These are phyloP conservation scores for Pachycephala philippinensis DNA, from an alignment of 2,113 vertebrate genomes.

Conservation along the genomic window DNA sequence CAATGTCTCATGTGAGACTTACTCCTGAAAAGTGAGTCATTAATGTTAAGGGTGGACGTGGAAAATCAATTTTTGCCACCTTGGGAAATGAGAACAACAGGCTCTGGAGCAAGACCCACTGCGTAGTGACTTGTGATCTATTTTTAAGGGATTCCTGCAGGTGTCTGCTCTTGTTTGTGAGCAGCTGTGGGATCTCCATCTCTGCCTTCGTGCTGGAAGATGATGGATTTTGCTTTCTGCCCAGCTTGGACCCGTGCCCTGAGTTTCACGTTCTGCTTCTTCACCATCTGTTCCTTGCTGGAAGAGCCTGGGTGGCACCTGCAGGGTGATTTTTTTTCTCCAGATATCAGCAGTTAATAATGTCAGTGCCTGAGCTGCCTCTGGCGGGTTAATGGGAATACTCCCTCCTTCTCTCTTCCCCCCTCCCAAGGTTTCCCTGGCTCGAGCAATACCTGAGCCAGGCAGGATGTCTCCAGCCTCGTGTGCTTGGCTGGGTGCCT, in stretches of 20 bases:
- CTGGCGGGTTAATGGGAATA: background rate
- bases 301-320: background rate
- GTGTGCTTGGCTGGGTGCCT: background rate
- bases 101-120: background rate
- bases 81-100: accelerated
- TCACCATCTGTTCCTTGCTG: background rate
- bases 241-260: background rate
- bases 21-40: background rate
- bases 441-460: background rate
- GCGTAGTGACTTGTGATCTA: accelerated
- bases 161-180: background rate
- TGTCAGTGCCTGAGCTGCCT: background rate
- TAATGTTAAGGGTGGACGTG: accelerated
- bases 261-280: accelerated
- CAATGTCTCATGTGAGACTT: background rate
- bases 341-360: background rate
- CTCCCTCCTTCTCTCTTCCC: background rate
- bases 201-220: background rate
- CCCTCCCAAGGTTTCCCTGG: background rate
- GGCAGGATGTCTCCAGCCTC: background rate
- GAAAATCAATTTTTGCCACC: background rate
- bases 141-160: background rate
- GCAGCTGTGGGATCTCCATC: background rate
- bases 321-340: background rate
- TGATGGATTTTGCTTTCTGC: background rate